A percentile compares a stretch with the other conserved stretches of the same genome.
Conservation (phyloP, 2,888 invertebrate genomes). For the Osmoderma eremita region DNA sequence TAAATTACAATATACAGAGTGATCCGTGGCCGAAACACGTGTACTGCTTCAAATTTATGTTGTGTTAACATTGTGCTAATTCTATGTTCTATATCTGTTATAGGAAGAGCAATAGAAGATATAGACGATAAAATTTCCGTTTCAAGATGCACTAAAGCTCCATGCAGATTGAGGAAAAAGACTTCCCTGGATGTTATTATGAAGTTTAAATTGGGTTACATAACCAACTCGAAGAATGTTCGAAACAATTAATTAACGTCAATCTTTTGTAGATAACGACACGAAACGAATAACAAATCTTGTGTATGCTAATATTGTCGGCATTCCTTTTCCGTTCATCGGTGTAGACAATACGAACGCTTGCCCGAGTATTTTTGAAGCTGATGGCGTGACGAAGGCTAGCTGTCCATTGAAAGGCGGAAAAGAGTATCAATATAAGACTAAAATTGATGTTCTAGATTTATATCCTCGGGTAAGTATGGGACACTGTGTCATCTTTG, state of each 20-base stretch:
- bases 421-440: constrained; percentile 75
- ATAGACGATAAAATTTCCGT: constrained; percentile 67
- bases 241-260: constrained; percentile 7
- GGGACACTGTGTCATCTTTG: too few relatives aligned
- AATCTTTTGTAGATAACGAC: constrained; percentile 66
- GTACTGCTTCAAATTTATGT: too few relatives aligned
- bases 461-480: constrained; percentile 67
- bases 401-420: constrained; percentile 77
- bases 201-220: constrained; percentile 70
- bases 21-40: too few relatives aligned
- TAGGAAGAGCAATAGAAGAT: constrained; percentile 63
- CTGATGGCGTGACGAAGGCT: constrained; percentile 68
- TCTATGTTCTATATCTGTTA: too few relatives aligned
- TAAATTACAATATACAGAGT: too few relatives aligned
- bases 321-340: constrained; percentile 76
- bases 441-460: constrained; percentile 68
- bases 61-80: too few relatives aligned
- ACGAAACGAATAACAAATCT: constrained; percentile 67
- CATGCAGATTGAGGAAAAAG: constrained; percentile 75
- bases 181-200: constrained; percentile 68
- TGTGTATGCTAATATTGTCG: constrained; percentile 72
- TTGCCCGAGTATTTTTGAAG: constrained; percentile 72
- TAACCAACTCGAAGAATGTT: neutral
- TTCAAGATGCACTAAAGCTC: constrained; percentile 70
- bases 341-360: constrained; percentile 79